These are phyloP conservation scores for Conomelus anceps DNA, from an alignment of 2,888 invertebrate species.

Conservation along the genomic window DNA sequence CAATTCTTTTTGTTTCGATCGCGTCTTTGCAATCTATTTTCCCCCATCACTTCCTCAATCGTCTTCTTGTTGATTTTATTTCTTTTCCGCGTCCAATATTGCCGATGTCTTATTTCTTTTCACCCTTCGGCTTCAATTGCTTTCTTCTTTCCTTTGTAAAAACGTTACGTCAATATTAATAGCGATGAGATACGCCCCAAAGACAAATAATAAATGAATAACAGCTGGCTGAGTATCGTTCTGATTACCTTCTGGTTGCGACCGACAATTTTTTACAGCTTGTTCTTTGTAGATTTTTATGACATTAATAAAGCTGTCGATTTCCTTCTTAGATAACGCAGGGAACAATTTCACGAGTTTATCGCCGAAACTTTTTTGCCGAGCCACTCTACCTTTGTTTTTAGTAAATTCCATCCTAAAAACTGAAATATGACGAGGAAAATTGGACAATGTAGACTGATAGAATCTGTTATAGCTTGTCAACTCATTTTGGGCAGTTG, in stretches of 20 bases:
- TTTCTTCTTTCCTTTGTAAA: background rate
- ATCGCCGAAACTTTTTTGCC: no score
- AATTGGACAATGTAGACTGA: no score
- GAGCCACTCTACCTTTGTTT: no score
- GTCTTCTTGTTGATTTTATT: background rate
- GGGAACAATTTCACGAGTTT: background rate
- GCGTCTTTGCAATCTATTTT: background rate
- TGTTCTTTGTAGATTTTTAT: background rate
- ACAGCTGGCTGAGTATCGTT: background rate
- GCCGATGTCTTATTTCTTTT: background rate
- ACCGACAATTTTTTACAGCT: background rate
- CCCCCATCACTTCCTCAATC: background rate
- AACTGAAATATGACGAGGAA: no score
- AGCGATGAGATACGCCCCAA: background rate
- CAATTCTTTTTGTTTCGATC: background rate
- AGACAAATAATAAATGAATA: background rate
- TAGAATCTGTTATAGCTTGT: no score
- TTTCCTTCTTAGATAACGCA: background rate
- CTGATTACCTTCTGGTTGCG: background rate
- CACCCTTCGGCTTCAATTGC: background rate
- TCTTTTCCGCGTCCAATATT: background rate
- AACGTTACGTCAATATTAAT: background rate
- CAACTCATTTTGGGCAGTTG: no score
- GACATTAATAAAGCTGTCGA: background rate
- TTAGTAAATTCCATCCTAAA: no score